A percentile compares a stretch with the other conserved stretches of the same genome.
These are phyloP conservation scores for Podiceps cristatus DNA, from an alignment of 2,113 vertebrate genomes.

Conservation along the genomic window DNA sequence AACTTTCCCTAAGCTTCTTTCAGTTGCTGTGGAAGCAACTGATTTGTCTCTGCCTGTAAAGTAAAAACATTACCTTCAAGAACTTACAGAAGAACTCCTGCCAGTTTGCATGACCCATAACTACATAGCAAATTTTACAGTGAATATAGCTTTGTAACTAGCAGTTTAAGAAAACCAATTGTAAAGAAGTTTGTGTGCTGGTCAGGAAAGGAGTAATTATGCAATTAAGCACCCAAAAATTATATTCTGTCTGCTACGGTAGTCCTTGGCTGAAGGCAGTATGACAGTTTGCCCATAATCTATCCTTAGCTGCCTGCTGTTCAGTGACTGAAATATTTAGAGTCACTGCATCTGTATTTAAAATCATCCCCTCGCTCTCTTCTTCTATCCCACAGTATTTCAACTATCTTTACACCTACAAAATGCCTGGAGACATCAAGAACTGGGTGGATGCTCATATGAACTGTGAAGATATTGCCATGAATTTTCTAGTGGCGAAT, in stretches of 20 bases:
- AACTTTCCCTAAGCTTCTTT: background rate
- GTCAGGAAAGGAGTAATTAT: background rate
- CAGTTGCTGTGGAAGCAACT: background rate
- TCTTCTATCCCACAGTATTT: constrained; percentile 86
- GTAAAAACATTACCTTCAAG: background rate
- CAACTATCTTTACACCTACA: constrained; percentile 98
- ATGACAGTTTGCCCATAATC: background rate
- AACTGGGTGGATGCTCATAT: constrained; percentile 98
- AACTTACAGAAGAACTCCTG: background rate
- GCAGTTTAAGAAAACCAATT: background rate
- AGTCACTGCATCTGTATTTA: background rate
- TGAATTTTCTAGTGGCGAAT: constrained; percentile 98
- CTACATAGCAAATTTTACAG: background rate
- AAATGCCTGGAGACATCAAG: constrained; percentile 99
- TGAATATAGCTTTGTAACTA: background rate
- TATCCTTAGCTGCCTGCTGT: background rate
- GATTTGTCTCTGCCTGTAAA: background rate
- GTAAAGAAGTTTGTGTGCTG: background rate
- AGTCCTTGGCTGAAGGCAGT: background rate
- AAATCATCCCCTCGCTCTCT: background rate
- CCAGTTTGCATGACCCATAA: background rate
- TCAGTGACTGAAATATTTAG: background rate
- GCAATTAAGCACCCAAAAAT: background rate
- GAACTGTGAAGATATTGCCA: constrained; percentile 99
- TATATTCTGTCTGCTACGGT: background rate